Conservation (phyloP, 2,113 vertebrate genomes). For the Alaudala cheleensis region DNA sequence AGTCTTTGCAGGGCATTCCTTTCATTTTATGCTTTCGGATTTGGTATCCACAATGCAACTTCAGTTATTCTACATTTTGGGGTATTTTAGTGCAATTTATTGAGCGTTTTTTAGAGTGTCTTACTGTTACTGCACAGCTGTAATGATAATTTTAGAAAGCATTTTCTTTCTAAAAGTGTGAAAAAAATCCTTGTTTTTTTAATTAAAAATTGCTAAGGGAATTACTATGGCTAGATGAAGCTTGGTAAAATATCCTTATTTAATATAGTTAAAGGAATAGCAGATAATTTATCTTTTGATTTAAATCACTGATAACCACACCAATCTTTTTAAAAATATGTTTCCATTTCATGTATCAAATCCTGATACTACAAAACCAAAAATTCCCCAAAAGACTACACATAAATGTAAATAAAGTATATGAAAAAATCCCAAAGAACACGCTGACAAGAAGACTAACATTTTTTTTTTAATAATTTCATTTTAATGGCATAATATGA, state of each 20-base stretch:
- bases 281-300: not conserved
- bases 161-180: not conserved
- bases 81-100: not conserved
- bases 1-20: not conserved
- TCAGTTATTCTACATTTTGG: not conserved
- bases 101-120: not conserved
- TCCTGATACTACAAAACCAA: not conserved
- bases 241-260: not conserved
- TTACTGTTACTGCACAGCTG: not conserved
- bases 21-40: not conserved
- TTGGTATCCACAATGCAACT: not conserved
- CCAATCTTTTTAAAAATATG: not conserved
- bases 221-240: not conserved
- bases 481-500: not conserved
- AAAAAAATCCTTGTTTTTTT: not conserved
- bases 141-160: not conserved
- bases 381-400: not conserved
- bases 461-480: not conserved
- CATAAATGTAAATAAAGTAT: not conserved
- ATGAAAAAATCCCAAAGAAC: not conserved
- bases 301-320: not conserved
- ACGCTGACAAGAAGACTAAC: not conserved
- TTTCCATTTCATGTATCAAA: not conserved
- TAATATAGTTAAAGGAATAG: not conserved
- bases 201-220: not conserved